Percentiles rank a stretch among this genome's conserved stretches.
These are phyloP conservation scores for Heliconius ethilla DNA, from an alignment of 2,888 invertebrate species.

Conservation along the genomic window DNA sequence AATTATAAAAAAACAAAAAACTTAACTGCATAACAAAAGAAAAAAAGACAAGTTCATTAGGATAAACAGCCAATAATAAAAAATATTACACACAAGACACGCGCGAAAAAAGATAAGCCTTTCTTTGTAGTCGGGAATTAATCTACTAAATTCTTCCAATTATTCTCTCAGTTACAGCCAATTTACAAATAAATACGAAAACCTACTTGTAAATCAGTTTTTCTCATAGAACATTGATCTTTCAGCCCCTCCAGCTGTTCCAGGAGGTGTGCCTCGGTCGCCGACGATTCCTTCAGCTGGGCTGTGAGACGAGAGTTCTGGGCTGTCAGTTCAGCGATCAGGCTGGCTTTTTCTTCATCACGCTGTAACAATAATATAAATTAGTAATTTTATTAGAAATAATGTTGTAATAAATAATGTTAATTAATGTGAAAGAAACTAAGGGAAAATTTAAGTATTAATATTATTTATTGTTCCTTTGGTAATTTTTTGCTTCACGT, in stretches of 20 bases:
- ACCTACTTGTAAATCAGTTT: slow-evolving; percentile 85
- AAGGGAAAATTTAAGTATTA: too few relatives aligned
- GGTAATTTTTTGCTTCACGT: too few relatives aligned
- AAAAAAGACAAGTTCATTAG: too few relatives aligned
- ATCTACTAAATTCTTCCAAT: not conserved
- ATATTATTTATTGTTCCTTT: too few relatives aligned
- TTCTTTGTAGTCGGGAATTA: not conserved
- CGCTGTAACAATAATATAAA: slow-evolving; percentile 68
- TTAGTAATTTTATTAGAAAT: not conserved
- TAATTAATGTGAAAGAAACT: not conserved
- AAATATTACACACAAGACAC: too few relatives aligned
- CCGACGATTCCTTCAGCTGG: slow-evolving; percentile 92
- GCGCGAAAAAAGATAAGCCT: too few relatives aligned
- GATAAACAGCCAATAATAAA: too few relatives aligned
- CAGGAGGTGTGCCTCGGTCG: slow-evolving; percentile 89
- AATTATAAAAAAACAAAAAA: too few relatives aligned
- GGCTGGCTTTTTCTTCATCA: slow-evolving; percentile 90
- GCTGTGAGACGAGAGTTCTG: slow-evolving; percentile 93
- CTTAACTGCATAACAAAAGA: too few relatives aligned
- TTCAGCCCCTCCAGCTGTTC: slow-evolving; percentile 90
- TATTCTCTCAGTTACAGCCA: not conserved
- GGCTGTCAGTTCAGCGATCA: slow-evolving; percentile 92
- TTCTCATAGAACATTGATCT: slow-evolving; percentile 91
- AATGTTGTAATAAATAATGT: not conserved
- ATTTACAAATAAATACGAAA: not conserved